Evolutionary conservation across 1,140 invertebrate species (phyloP), one percentile per base, ranked within the genome.

Genomic region (Apis mellifera): DNA sequence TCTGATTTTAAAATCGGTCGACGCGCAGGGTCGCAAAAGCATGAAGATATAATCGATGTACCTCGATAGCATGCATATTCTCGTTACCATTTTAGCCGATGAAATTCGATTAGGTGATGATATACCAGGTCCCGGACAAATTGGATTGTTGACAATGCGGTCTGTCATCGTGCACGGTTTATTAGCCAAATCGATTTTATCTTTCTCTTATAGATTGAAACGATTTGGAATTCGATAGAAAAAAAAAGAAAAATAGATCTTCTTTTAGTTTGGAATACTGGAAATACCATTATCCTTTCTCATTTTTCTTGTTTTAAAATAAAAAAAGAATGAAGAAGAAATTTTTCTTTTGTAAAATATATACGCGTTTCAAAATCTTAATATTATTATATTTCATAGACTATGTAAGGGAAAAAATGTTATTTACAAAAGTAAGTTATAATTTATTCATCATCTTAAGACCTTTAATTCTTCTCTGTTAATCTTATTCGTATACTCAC

Each of bases 111-210:
- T 82, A 59, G 54, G 72, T 17, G 73, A 66, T 68, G 79, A 82
- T 76, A 82, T 69, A 76, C 32, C 62, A 19, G 79, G 42, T 26
- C 48, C 79, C 52, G 72, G 68, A 59, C 54, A 82, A 82, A 76
- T 76, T 82, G 79, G 72, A 76, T 62, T 76, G 79, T 82, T 76
- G 79, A 82, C 79, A 82, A 68, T 82, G 79, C 23, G 64, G 64
- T 59, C n/a, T 48, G 73, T 69, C 71, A 82, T 66, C 79, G 48
- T 42, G 52, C 72, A 48, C 54, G 55, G 73, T 57, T 82, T 71
- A 79, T 72, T 72, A 48, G 55, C 9, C n/a, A 65, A 80, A 80
- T 80, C 78, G 78, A 80, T 80, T 80, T 74, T 74, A 74, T 71
- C 59, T 66, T 59, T 64, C 48, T 50, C 48, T 8, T 17, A n/a